Evolutionary conservation across 2,888 invertebrate species (phyloP), one percentile per base, ranked within the genome.

Genomic region (Leptopilina drosophilae): DNA sequence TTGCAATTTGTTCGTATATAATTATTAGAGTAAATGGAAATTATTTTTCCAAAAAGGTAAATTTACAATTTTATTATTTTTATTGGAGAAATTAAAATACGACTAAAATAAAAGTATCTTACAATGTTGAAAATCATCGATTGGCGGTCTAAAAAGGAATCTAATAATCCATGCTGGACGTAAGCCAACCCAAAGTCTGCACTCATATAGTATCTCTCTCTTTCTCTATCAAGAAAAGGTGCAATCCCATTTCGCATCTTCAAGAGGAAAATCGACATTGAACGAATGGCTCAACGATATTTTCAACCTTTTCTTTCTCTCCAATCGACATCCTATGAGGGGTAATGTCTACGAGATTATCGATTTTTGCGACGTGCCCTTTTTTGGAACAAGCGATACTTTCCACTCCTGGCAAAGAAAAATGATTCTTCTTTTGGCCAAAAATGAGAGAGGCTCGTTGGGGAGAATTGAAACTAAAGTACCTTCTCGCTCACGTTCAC

Each of bases 101-200:
- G 33, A 33, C 26, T 53, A 14, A 56, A 56, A 73, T 73, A 56
- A 56, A 73, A 56, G 33, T 73, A 73, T 20, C 6, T 26, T 62
- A 81, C 84, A 82, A 84, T 86, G 85, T 85, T 82, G 82, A 83
- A 82, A 83, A 82, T 82, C 85, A 87, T 85, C 85, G 86, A 88
- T 86, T 84, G 83, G 78, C 78, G 76, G 77, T 79, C 69, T 53
- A 67, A 59, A 49, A 73, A 82, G 79, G 83, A 85, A 87, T 88
- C 86, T 86, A 87, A 88, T 88, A 88, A 88, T 87, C 85, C 83
- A 83, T 84, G 85, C 85, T 88, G 88, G 88, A 88, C 77, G 81
- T 62, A 78, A 76, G 88, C 88, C 88, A 88, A 88, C 77, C 80
- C 80, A 85, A 87, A 88, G 88, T 87, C 87, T 87, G 85, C 83